phyloP scores from a whole-genome alignment of 2,888 invertebrate genomes.

The Epistrophella euchroma region DNA sequence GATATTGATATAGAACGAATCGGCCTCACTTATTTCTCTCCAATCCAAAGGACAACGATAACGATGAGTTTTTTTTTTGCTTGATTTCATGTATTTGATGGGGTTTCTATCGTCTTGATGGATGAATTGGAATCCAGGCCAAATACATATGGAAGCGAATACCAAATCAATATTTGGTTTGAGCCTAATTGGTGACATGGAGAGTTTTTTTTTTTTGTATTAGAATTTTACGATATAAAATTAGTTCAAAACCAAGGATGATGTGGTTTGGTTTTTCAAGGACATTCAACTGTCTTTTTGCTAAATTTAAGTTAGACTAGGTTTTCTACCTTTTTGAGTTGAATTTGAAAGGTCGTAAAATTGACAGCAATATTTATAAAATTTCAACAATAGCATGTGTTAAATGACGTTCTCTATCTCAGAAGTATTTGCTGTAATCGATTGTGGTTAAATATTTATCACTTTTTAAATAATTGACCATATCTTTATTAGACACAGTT shows the following conservation, averaged over 20 bases:
- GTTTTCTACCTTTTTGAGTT: not conserved
- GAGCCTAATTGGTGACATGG: not conserved
- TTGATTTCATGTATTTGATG: slow-evolving; percentile 31
- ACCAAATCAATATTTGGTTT: not conserved
- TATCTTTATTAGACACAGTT: too few relatives aligned
- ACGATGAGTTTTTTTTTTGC: slow-evolving; percentile 5
- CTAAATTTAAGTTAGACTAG: not conserved
- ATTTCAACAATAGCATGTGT: not conserved
- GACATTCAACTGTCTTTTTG: not conserved
- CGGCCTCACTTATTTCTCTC: not conserved
- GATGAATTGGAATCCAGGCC: slow-evolving; percentile 23
- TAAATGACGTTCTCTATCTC: too few relatives aligned
- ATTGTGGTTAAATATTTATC: too few relatives aligned
- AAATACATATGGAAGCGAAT: not conserved
- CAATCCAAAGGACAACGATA: not conserved
- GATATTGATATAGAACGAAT: slow-evolving; percentile 4
- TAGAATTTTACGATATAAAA: not conserved
- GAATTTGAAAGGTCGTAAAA: not conserved
- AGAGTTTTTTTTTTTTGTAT: not conserved
- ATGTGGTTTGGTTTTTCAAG: not conserved
- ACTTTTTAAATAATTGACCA: too few relatives aligned
- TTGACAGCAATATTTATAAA: not conserved
- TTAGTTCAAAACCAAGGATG: slow-evolving; percentile 8
- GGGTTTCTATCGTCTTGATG: slow-evolving; percentile 18
- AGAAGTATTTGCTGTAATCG: too few relatives aligned